Evolutionary conservation across 2,797 vertebrate genomes (phyloP), one percentile per base, ranked within the genome.

Genomic region (Crenuchus spilurus): DNA sequence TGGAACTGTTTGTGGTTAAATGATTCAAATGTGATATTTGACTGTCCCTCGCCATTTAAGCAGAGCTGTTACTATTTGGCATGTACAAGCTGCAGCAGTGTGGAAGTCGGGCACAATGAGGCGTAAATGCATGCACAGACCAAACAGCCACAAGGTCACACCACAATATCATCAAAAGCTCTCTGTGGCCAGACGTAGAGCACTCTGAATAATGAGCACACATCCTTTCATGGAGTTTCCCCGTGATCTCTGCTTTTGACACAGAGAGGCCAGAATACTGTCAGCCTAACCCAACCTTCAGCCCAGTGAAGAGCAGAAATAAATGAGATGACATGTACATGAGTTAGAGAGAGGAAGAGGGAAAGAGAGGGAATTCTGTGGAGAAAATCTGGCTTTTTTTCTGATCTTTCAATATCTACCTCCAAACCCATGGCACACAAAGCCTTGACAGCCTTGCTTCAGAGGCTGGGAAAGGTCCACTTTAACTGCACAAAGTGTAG

Each of bases 201-300:
- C 88, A 89, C 85, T 90, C 83, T 90, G 87, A 87, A 81, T 92
- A 90, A 92, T 87, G 88, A 91, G 90, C 81, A 76, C 70, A 79
- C 86, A 84, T 81, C 83, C 82, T 78, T 86, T 84, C 51, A 66
- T n/a, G 18, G 58, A 72, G 54, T 41, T 60, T 24, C 44, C 75
- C 82, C 84, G 83, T 85, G 79, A 81, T 72, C 79, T 81, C 82
- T 81, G 82, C 86, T 87, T n/a, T 72, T 52, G 31, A 80, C 52
- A 72, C 13, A 33, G 44, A 67, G 67, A 35, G 49, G 58, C 51
- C 58, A 33, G 31, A 73, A 70, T 39, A 1, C 70, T 70, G 66
- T 79, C 70, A 74, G 78, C 77, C 82, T 75, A 66, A 82, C 83
- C 77, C 83, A 74, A 88, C 84, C 85, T 81, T 77, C 77, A 77